Base-by-base conservation (phyloP, 1,140 invertebrate genomes). In the Heliconius eleuchia region DNA sequence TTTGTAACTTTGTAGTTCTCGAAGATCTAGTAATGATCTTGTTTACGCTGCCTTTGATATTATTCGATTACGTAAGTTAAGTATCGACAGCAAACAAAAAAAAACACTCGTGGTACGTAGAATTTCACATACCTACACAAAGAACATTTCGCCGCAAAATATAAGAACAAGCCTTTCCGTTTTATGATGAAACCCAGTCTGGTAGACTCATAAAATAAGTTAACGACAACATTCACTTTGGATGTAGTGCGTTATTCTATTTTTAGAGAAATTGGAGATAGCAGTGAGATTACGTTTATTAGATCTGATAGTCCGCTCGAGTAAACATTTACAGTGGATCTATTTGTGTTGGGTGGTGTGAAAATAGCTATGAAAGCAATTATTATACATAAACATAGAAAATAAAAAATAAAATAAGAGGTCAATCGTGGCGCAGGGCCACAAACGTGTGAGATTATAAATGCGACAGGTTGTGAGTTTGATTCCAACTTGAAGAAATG, bases 201-300 rank as follows among this genome's bases (percentile, higher is more conserved):
- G 66, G 73, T 50, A 77, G 55, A 73, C 73, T 79, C 76, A 74
- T 82, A 82, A 82, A 84, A 78, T 57, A 78, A 77, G 71, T 82
- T 85, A 83, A 83, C 84, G 84, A 79, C 82, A 71, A 70, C 82
- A 78, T 74, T 83, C 76, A 74, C 74, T 60, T 80, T 79, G 70
- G 79, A 76, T 80, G 77, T 79, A 78, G 74, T 74, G 50, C 71
- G 78, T 80, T 78, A 80, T 80, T 82, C 80, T 83, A 85, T 85
- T 85, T 82, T 85, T 79, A 80, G 77, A 55, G 46, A 78, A 82
- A 83, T 83, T 75, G 74, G 75, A 79, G 74, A 76, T 80, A 76
- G 73, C 46, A 13, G 13, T 66, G 74, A 72, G 52, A 80, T 80
- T 80, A 80, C 71, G 39, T 76, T 80, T 76, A 80, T 72, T 76